phyloP scores from a whole-genome alignment of 2,888 invertebrate species.

The Blastobasis lacticolella region DNA sequence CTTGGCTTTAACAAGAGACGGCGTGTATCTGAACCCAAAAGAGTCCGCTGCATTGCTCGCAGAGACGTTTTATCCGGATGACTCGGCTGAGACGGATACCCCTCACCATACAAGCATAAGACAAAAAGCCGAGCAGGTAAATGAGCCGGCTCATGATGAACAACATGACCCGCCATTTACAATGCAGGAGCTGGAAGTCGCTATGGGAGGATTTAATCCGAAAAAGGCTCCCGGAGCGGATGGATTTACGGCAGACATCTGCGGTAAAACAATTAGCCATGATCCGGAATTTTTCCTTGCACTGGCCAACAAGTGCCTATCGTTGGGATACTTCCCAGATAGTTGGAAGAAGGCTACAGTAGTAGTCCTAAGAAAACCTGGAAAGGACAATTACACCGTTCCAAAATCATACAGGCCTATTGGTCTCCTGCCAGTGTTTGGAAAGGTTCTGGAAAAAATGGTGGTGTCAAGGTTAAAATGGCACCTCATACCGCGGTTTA shows the following conservation, averaged over 20 bases:
- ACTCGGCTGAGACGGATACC: background rate
- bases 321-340: background rate
- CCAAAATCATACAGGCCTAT: background rate
- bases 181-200: background rate
- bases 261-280: background rate
- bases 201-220: slow-evolving; percentile 3
- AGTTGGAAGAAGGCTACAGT: slow-evolving; percentile 4
- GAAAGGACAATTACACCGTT: background rate
- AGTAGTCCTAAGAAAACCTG: background rate
- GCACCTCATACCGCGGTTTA: background rate
- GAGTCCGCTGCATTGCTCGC: slow-evolving; percentile 6
- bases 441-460: background rate
- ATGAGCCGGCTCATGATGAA: background rate
- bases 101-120: background rate
- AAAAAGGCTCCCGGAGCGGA: slow-evolving; percentile 13
- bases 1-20: background rate
- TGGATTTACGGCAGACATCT: slow-evolving; percentile 9
- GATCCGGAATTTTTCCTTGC: background rate
- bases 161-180: background rate
- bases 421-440: background rate
- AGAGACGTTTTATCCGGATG: slow-evolving; percentile 4
- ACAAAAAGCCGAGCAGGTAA: background rate
- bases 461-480: background rate
- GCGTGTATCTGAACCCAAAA: background rate
- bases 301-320: background rate